A percentile compares a stretch with the other conserved stretches of the same genome.
phyloP scores from a whole-genome alignment of 2,888 invertebrate genomes.

The Noctua fimbriata region DNA sequence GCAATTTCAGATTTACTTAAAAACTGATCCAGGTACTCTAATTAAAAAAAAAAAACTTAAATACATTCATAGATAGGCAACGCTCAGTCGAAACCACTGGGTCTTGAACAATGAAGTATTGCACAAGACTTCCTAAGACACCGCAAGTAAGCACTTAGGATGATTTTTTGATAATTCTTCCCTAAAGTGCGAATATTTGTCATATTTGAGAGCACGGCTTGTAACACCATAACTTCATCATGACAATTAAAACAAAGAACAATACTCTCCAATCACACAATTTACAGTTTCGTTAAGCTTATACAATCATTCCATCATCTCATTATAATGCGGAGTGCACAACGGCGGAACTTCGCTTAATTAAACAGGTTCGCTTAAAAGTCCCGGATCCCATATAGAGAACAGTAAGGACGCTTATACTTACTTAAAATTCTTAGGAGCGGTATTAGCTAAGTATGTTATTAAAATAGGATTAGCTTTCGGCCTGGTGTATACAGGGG shows the following conservation, averaged over 20 bases:
- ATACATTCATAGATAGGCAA: not conserved
- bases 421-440: conserved; percentile 51
- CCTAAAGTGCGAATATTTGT: too few relatives aligned
- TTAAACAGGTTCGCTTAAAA: conserved; percentile 59
- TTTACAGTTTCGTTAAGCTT: conserved; percentile 38
- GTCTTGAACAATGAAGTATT: not conserved
- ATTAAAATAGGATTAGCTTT: conserved; percentile 41
- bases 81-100: not conserved
- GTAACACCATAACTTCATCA: not conserved
- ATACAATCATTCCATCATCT: conserved; percentile 50
- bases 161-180: not conserved
- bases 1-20: too few relatives aligned
- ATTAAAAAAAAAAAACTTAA: not conserved
- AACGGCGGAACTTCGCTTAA: conserved; percentile 50
- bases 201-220: too few relatives aligned
- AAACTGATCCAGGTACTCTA: too few relatives aligned
- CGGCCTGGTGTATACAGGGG: conserved; percentile 20
- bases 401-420: conserved; percentile 40
- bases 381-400: conserved; percentile 55
- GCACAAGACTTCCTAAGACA: not conserved
- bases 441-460: conserved; percentile 48
- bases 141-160: not conserved
- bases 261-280: conserved; percentile 37
- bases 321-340: conserved; percentile 58
- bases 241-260: conserved; percentile 27